These are phyloP conservation scores for Leucosticte australis DNA, from an alignment of 2,113 vertebrate genomes.

Conservation along the genomic window DNA sequence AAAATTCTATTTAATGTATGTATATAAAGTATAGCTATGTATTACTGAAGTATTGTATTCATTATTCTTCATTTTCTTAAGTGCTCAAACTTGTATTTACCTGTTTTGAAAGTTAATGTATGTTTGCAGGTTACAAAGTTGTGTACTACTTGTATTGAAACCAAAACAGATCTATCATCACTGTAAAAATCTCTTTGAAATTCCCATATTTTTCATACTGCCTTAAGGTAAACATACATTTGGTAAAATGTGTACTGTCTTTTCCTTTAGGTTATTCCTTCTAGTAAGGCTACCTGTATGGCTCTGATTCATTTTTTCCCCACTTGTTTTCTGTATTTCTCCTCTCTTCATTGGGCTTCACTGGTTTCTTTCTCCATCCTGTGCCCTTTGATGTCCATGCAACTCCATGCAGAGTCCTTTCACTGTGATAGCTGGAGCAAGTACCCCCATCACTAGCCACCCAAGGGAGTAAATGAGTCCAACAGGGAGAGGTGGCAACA, in stretches of 20 bases:
- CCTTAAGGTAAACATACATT: background rate
- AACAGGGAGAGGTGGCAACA: background rate
- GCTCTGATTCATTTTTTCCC: background rate
- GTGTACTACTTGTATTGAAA: background rate
- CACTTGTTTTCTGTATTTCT: background rate
- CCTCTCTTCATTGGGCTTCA: accelerated
- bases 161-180: background rate
- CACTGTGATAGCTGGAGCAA: background rate
- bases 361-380: background rate
- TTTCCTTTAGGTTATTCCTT: background rate
- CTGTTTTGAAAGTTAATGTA: background rate
- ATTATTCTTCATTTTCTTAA: background rate
- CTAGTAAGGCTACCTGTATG: background rate
- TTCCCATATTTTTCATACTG: background rate
- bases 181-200: background rate
- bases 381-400: background rate
- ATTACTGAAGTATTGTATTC: background rate
- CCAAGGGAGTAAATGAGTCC: background rate
- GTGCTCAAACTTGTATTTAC: background rate
- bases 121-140: background rate
- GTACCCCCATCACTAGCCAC: background rate
- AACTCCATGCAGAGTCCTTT: background rate
- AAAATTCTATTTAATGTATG: background rate
- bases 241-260: background rate
- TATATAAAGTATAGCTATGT: background rate